Conservation (phyloP, 2,797 vertebrate species). For the Lerista edwardsae region DNA sequence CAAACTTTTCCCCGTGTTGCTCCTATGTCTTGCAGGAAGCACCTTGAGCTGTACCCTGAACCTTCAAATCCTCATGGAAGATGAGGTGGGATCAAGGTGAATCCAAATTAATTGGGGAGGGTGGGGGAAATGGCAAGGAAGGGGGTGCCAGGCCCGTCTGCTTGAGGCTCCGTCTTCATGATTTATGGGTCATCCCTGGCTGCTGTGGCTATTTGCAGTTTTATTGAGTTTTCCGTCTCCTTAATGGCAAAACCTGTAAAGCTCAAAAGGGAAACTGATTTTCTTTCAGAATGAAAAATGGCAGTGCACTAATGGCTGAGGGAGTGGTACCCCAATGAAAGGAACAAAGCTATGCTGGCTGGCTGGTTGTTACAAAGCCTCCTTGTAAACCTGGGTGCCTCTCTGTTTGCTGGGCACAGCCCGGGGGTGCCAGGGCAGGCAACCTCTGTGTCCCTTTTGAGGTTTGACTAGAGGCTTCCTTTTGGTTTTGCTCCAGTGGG, state of each 20-base stretch:
- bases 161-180: neutral
- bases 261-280: neutral
- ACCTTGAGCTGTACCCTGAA: neutral
- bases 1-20: neutral
- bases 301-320: neutral
- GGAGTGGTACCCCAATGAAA: neutral
- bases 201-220: neutral
- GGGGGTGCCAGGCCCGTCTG: neutral
- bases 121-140: neutral
- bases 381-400: neutral
- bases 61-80: neutral
- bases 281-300: neutral
- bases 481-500: neutral
- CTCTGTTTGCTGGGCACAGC: neutral
- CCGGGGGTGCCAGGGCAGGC: neutral
- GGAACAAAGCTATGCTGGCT: neutral
- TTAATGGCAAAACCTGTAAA: neutral
- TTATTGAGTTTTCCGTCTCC: neutral
- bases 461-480: neutral
- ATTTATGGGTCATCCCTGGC: neutral
- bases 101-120: neutral
- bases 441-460: neutral
- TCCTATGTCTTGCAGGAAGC: neutral
- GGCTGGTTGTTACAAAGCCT: neutral
- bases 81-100: too few relatives aligned